These are phyloP conservation scores for Lasioglossum malachurum DNA, from an alignment of 2,888 invertebrate species.

Conservation along the genomic window DNA sequence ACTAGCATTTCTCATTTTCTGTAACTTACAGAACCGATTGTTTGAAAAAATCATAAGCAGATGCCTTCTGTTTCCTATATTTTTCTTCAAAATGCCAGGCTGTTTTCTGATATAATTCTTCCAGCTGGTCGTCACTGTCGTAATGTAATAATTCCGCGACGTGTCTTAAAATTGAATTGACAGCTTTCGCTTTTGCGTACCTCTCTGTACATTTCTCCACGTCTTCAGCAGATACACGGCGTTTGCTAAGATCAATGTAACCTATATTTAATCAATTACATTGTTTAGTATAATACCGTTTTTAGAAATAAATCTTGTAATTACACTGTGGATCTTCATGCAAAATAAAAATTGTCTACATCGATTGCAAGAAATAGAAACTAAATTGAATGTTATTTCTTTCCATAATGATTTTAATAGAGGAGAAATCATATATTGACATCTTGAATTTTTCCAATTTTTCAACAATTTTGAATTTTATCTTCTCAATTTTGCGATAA, in stretches of 20 bases:
- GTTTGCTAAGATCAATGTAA: slow-evolving; percentile 99
- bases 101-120: slow-evolving; percentile 97
- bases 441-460: no score
- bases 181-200: slow-evolving; percentile 99
- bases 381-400: no score
- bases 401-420: no score
- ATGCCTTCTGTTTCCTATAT: slow-evolving; percentile 97
- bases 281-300: neutral
- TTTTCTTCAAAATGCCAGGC: slow-evolving; percentile 99
- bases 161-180: slow-evolving; percentile 98
- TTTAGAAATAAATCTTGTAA: neutral
- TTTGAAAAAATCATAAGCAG: slow-evolving; percentile 99
- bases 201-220: slow-evolving; percentile 99
- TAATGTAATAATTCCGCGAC: slow-evolving; percentile 98
- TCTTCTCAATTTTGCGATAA: no score
- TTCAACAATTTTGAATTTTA: no score
- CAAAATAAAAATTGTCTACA: no score
- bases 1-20: neutral
- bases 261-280: slow-evolving; percentile 85
- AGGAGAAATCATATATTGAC: no score
- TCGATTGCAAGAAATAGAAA: no score
- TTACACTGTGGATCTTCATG: no score
- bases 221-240: slow-evolving; percentile 99
- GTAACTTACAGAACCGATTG: slow-evolving; percentile 96
- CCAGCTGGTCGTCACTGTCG: slow-evolving; percentile 95